Percentiles rank a stretch among this genome's conserved stretches.
These are phyloP conservation scores for Callyntrura sp. DNA, from an alignment of 2,888 invertebrate species.

Conservation along the genomic window DNA sequence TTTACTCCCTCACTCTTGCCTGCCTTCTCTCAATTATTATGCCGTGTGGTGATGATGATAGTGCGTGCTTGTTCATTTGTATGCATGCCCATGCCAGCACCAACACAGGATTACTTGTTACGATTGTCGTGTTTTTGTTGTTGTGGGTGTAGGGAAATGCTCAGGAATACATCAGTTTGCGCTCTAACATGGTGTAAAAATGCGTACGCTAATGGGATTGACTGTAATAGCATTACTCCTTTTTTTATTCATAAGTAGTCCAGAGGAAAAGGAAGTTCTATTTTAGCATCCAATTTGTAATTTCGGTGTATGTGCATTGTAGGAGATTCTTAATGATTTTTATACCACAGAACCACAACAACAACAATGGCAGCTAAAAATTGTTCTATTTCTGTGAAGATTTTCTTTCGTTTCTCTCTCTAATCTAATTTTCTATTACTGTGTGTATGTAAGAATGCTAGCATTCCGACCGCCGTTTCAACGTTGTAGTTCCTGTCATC, in stretches of 20 bases:
- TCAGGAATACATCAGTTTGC: neutral
- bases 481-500: neutral
- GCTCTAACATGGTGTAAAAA: slow-evolving; percentile 35
- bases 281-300: slow-evolving; percentile 64
- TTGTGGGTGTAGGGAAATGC: slow-evolving; percentile 1
- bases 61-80: slow-evolving; percentile 19
- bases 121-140: neutral
- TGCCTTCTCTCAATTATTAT: slow-evolving; percentile 20
- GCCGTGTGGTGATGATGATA: neutral
- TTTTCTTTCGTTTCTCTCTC: no score
- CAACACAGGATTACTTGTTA: slow-evolving; percentile 48
- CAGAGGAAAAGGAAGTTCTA: slow-evolving; percentile 65
- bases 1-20: neutral
- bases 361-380: neutral
- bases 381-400: neutral
- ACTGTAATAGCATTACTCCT: slow-evolving; percentile 22
- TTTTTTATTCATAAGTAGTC: slow-evolving; percentile 62
- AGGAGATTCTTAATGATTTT: neutral
- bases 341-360: no score
- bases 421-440: neutral
- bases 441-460: neutral
- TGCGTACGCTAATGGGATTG: slow-evolving; percentile 55
- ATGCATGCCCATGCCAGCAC: slow-evolving; percentile 5
- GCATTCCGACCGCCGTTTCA: no score
- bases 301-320: slow-evolving; percentile 20